A percentile compares a stretch with the other conserved stretches of the same genome.
These are phyloP conservation scores for Galago senegalensis DNA, from an alignment of 2,797 vertebrate species.

Conservation along the genomic window DNA sequence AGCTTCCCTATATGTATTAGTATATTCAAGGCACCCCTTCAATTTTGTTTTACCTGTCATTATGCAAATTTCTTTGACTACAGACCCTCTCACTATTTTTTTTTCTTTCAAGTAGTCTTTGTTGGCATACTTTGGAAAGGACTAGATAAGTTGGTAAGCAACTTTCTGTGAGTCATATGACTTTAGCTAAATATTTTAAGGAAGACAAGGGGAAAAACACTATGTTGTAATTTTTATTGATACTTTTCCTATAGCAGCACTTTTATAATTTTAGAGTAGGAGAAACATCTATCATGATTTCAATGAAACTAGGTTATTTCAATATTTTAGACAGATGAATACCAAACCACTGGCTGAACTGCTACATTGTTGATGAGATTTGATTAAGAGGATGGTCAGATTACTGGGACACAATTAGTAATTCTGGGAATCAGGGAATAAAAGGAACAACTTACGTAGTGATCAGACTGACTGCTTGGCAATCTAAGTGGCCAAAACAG, in stretches of 20 bases:
- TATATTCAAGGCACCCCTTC: neutral
- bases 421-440: conserved; percentile 68
- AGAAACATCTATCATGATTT: conserved; percentile 28
- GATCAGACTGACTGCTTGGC: conserved; percentile 17
- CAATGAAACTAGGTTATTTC: conserved; percentile 4
- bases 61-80: neutral
- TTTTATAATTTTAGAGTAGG: neutral
- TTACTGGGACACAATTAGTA: conserved; percentile 65
- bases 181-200: conserved; percentile 52
- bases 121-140: conserved; percentile 1
- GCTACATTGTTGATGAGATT: conserved; percentile 50
- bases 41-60: neutral
- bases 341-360: neutral
- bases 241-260: neutral
- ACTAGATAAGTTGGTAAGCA: neutral
- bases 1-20: neutral
- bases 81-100: neutral
- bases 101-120: neutral
- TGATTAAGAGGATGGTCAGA: conserved; percentile 10
- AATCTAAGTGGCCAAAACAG: conserved; percentile 30
- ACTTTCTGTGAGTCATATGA: conserved; percentile 48
- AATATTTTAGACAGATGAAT: conserved; percentile 24
- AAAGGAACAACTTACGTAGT: conserved; percentile 65
- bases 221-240: neutral
- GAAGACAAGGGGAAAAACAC: neutral